phyloP scores from a whole-genome alignment of 2,797 vertebrate species.

The Poecilia wingei region DNA sequence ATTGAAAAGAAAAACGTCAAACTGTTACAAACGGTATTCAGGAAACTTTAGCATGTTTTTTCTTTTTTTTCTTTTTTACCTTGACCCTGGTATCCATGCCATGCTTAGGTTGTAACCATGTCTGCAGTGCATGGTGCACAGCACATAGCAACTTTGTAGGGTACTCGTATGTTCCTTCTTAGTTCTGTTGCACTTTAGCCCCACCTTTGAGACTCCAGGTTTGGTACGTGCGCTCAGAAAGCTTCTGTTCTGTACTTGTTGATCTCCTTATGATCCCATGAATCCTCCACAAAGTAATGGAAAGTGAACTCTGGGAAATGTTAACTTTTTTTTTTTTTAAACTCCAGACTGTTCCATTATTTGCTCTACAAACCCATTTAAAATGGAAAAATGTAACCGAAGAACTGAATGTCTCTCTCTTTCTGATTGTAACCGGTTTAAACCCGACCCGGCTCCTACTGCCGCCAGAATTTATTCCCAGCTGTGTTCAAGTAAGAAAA shows the following conservation, averaged over 20 bases:
- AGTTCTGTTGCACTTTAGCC: constrained; percentile 45
- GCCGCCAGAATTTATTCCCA: neutral
- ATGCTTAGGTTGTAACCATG: neutral
- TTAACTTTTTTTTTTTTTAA: neutral
- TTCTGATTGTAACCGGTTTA: constrained; percentile 63
- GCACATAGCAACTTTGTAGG: neutral
- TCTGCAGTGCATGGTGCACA: constrained; percentile 23
- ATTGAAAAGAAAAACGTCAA: neutral
- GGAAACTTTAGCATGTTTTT: neutral
- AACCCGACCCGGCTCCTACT: constrained; percentile 6
- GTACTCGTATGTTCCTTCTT: constrained; percentile 10
- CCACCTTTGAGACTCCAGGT: neutral
- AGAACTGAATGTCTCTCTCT: constrained; percentile 63
- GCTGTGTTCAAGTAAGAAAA: neutral
- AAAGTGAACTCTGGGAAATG: constrained; percentile 8
- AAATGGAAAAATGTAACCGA: constrained; percentile 29
- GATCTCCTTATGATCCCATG: constrained; percentile 46
- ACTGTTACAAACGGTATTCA: neutral
- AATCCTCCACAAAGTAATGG: neutral
- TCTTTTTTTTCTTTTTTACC: neutral
- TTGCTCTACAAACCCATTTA: constrained; percentile 6
- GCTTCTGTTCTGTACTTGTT: neutral
- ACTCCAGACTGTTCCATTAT: constrained; percentile 1
- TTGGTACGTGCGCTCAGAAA: neutral
- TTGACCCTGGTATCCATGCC: neutral